These are phyloP conservation scores for Diplodus puntazzo DNA, from an alignment of 2,797 vertebrate genomes.

Conservation along the genomic window DNA sequence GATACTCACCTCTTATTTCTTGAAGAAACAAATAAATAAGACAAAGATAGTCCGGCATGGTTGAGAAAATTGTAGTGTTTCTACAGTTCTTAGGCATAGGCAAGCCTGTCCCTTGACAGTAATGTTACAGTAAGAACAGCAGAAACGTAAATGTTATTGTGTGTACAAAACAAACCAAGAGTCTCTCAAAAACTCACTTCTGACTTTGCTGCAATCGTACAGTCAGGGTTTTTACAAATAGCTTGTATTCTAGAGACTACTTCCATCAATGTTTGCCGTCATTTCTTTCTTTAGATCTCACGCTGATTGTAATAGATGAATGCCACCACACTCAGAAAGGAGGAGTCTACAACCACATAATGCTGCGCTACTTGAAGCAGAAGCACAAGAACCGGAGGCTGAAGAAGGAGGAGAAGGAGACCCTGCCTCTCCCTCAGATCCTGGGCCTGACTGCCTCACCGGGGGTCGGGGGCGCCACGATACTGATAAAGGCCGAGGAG, in stretches of 20 bases:
- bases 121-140: constrained; percentile 7
- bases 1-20: constrained; percentile 45
- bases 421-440: constrained; percentile 89
- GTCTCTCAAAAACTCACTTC: not conserved
- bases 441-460: constrained; percentile 96
- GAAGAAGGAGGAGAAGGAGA: constrained; percentile 85
- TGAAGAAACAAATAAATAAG: constrained; percentile 39
- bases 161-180: not conserved
- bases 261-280: not conserved
- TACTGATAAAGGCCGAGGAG: constrained; percentile 87
- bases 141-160: constrained; percentile 32
- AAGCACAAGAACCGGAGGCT: constrained; percentile 87
- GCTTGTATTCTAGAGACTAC: not conserved
- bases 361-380: constrained; percentile 93
- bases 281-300: constrained; percentile 85
- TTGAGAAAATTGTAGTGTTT: constrained; percentile 25
- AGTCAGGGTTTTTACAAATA: not conserved
- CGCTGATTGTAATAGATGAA: constrained; percentile 95
- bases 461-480: constrained; percentile 92
- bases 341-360: constrained; percentile 94
- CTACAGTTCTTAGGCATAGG: not conserved
- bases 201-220: not conserved
- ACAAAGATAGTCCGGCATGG: constrained; percentile 17
- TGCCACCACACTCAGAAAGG: constrained; percentile 98
- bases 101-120: not conserved